Base-by-base conservation (phyloP, 64 coral and sea anemone genomes). In the Platygyra sinensis region DNA sequence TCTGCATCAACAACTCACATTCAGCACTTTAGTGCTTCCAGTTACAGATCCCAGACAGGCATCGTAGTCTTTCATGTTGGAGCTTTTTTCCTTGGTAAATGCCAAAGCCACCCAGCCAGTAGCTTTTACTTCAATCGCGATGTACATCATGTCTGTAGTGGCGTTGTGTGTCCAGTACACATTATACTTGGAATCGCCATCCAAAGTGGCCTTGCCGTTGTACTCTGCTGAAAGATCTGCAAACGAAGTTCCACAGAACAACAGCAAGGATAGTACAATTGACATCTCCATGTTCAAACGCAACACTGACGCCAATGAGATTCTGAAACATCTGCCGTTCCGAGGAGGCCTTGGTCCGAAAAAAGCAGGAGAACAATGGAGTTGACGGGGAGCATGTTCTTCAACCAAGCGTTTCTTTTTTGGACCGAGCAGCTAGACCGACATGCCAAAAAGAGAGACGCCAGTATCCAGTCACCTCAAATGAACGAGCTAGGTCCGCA, bases 161-260 rank as follows among this genome's bases (percentile, higher is more conserved):
- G 74, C 36, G 22, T 77, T 77, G 18, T 50, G 19, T 0, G 39
- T 51, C 39, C 39, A 51, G 39, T 77, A 51, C 5, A 77, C 42
- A 46, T 2, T 46, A 46, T 46, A 4, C 74, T 49, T 77, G 33
- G 18, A 77, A 19, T 50, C 32, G 36, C 8, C 36, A 17, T 50
- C 19, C 33, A 77, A 77, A 19, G 17, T 18, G 17, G 32, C 33
- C 20, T 19, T 77, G 36, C 49, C 22, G 0, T 50, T n/a, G 10
- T 77, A 77, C 20, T 77, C 74, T 10, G 38, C 4, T 22, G 74
- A 76, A 20, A 77, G 74, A 77, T 77, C 36, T 77, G 74, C 74
- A 22, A 77, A 50, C 11, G 36, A 36, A 42, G 17, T 24, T 50
- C 19, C 36, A 50, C 36, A 77, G 19, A 77, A 38, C 38, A 50